These are phyloP conservation scores for Tringa solitaria DNA, from an alignment of 2,113 vertebrate species.

Conservation along the genomic window DNA sequence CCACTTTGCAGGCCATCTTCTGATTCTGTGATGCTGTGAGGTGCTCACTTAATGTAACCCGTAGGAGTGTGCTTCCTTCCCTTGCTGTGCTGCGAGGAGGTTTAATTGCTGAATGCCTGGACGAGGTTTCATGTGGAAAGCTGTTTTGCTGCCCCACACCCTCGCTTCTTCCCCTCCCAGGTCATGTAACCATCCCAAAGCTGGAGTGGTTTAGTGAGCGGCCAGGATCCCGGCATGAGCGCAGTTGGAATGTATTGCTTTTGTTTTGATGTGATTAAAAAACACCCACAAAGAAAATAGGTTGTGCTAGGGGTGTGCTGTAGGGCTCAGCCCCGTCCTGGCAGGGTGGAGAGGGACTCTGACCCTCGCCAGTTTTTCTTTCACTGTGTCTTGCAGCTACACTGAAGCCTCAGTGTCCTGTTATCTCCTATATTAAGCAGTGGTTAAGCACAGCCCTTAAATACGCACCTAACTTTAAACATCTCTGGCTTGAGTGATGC, in stretches of 20 bases:
- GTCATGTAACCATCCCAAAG: neutral
- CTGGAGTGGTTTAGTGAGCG: neutral
- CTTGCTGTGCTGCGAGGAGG: neutral
- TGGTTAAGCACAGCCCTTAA: neutral
- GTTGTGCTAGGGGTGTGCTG: neutral
- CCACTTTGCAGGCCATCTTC: neutral
- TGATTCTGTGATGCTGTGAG: accelerated
- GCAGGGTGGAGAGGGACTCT: neutral
- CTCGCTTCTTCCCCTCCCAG: neutral
- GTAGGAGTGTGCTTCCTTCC: neutral
- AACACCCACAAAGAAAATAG: neutral
- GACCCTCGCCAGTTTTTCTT: neutral
- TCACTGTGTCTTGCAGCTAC: neutral
- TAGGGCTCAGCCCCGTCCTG: neutral
- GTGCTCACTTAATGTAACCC: neutral
- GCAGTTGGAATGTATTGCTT: neutral
- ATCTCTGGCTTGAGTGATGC: neutral
- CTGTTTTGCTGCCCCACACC: neutral
- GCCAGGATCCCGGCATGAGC: neutral
- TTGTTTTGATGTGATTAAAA: slow-evolving; percentile 2
- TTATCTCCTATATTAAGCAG: neutral
- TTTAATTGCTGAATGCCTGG: neutral
- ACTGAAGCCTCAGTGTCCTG: neutral
- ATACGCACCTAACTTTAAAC: neutral
- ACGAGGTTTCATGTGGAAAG: neutral